phyloP scores from a whole-genome alignment of 2,888 invertebrate genomes.

The Lypha dubia region DNA sequence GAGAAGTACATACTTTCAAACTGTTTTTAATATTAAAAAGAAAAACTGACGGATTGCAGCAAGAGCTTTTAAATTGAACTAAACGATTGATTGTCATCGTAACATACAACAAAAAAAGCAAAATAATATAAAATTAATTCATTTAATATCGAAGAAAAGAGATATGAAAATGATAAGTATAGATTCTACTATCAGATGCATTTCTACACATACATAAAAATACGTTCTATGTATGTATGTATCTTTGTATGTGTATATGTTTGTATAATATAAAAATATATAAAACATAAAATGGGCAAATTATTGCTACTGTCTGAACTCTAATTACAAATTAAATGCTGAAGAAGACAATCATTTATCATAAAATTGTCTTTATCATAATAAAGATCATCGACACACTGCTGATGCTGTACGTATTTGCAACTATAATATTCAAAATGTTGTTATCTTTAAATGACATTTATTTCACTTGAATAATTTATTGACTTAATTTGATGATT shows the following conservation, averaged over 20 bases:
- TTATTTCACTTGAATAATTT: constrained; percentile 28
- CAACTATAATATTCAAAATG: constrained; percentile 1
- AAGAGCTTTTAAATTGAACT: not conserved
- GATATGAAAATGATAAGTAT: not conserved
- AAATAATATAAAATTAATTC: not conserved
- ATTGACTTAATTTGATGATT: constrained; percentile 3
- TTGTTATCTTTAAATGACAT: not conserved
- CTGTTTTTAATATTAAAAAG: not conserved
- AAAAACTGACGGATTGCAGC: constrained; percentile 8
- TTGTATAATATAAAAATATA: not conserved
- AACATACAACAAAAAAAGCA: not conserved
- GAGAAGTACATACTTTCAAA: constrained; percentile 15
- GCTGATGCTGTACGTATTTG: not conserved
- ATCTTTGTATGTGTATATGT: not conserved
- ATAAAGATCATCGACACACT: not conserved
- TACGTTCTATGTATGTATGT: too few species aligned
- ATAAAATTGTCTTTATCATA: not conserved
- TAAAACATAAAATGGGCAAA: not conserved
- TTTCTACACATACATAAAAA: too few species aligned
- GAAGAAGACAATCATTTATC: not conserved
- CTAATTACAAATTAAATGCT: not conserved
- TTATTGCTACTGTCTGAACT: not conserved
- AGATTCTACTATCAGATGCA: not conserved
- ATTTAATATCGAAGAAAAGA: not conserved
- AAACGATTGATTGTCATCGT: constrained; percentile 8